Conservation (phyloP, 2,888 invertebrate species). For the Phyto melanocephala region DNA sequence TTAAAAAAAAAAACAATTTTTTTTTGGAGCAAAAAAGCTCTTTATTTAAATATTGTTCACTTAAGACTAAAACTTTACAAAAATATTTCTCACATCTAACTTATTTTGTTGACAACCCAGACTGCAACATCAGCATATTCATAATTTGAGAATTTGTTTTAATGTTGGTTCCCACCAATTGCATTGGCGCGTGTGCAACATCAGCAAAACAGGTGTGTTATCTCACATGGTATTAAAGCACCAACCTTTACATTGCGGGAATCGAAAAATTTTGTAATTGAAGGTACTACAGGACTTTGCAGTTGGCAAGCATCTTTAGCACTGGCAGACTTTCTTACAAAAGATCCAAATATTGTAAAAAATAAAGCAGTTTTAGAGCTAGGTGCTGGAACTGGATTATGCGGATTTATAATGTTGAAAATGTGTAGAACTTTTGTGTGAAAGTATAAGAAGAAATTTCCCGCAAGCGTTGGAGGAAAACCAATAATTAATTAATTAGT, state of each 20-base stretch:
- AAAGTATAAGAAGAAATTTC: conserved; percentile 84
- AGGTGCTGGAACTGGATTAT: conserved; percentile 88
- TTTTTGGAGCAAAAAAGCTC: too few species aligned
- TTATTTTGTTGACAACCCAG: too few species aligned
- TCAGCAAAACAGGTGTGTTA: too few species aligned
- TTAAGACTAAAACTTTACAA: too few species aligned
- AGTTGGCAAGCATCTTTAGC: conserved; percentile 89
- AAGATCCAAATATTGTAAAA: conserved; percentile 80
- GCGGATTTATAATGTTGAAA: conserved; percentile 83
- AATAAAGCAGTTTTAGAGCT: conserved; percentile 85
- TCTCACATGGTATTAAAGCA: too few species aligned
- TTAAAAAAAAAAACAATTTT: too few species aligned
- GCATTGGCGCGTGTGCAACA: too few species aligned
- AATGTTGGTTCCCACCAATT: too few species aligned
- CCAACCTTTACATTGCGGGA: conserved; percentile 85
- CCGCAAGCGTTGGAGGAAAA: not conserved
- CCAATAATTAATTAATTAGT: conserved; percentile 13
- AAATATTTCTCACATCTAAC: too few species aligned
- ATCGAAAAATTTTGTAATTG: conserved; percentile 85
- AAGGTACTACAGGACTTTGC: conserved; percentile 85
- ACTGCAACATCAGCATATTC: too few species aligned
- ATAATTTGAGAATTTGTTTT: too few species aligned
- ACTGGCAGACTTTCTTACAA: conserved; percentile 85
- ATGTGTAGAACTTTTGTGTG: conserved; percentile 82
- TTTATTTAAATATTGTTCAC: too few species aligned